Base-by-base conservation (phyloP, 2,888 invertebrate genomes). In the Allolobophora icterica region DNA sequence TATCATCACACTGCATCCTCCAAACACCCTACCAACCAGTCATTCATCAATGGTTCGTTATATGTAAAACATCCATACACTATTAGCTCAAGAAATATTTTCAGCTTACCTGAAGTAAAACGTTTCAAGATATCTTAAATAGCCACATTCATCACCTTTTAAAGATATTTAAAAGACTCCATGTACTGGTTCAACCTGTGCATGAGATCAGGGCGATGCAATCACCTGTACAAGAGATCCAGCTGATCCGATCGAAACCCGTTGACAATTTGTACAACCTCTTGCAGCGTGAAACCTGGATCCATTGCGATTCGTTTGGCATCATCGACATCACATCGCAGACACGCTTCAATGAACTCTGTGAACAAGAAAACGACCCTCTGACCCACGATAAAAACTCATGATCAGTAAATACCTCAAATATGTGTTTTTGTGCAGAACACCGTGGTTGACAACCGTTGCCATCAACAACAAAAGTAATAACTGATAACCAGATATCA, bases 161-260 rank as follows among this genome's bases (percentile, higher is more conserved):
- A 1, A n/a, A 52, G 52, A 52, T 52, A 71, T 71, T n/a, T 71
- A n/a, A 71, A n/a, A n/a, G 71, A 71, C 71, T n/a, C 11, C 3
- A 13, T 71, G n/a, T 71, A 71, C 71, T 71, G n/a, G 11, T n/a
- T n/a, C 71, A 30, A 71, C n/a, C 71, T 71, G 71, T n/a, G 11
- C 71, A n/a, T n/a, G 30, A 30, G n/a, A 71, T 71, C 11, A 71
- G n/a, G 71, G n/a, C n/a, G 71, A 71, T 8, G 71, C 71, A 71
- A 71, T 71, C 24, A 87, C 87, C 87, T 34, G 38, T 87, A 87
- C 87, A 87, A 87, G 87, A 87, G 87, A 38, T 87, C 87, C 34
- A 87, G 87, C 19, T 38, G 35, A 38, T 87, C 87, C 35, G n/a
- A 87, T 87, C 87, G 87, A 38, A 35, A 87, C 35, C 35, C 87